Base-by-base conservation (phyloP, 1,140 invertebrate species). In the Eriosoma lanigerum region DNA sequence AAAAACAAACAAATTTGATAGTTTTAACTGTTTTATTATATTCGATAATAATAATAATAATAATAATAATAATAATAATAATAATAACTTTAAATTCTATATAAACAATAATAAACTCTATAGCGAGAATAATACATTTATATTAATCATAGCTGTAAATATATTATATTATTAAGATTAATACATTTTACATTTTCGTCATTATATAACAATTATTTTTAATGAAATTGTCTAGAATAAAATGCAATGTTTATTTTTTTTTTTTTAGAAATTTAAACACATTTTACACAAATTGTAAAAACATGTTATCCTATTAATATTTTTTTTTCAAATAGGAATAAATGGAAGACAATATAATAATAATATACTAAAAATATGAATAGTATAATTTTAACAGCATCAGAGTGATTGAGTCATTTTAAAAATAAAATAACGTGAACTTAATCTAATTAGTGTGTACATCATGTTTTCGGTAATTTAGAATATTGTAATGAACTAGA, bases 281-380 rank as follows among this genome's bases (percentile, higher is more conserved):
- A 26, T 78, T 78, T 78, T 12, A 44, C 54, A 46, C 60, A 38
- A 78, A 60, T 78, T 78, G 32, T 60, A 60, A 78, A 78, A 78
- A 78, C 73, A 78, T 78, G 38, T 75, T 56, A 78, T 78, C 73
- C 73, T 78, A 78, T 78, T 48, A 78, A 78, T 46, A 78, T 56
- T n/a, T 38, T 9, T 54, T 60, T 58, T 76, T 78, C 9, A 62
- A 78, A 78, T 78, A 78, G 73, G 73, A 78, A 78, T 78, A 78
- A 78, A 78, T 78, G 73, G 73, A 78, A 78, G 73, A 78, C 73
- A 78, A 78, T 78, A 56, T 56, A 56, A 78, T 76, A 75, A 75
- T 76, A 78, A 58, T 60, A 60, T 78, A 60, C 73, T 78, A 78
- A 78, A 75, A 60, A 24, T 78, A 78, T 50, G 54, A 60, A 46